phyloP scores from a whole-genome alignment of 2,888 invertebrate species.

The Pseudococcus jackbeardsleyi region DNA sequence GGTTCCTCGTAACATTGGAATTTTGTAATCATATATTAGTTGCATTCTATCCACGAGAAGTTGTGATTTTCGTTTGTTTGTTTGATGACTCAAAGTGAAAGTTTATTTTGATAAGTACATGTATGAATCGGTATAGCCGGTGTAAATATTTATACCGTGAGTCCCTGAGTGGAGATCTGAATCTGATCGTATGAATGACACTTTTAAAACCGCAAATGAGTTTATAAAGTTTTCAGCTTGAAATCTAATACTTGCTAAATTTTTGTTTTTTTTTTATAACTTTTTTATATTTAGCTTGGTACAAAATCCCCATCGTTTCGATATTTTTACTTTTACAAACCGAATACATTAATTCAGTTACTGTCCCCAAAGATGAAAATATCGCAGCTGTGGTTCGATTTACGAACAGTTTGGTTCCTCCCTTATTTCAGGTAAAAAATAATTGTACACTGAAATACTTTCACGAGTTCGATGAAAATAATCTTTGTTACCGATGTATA shows the following conservation, averaged over 20 bases:
- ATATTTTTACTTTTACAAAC: conserved; percentile 10
- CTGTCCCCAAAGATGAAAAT: conserved; percentile 58
- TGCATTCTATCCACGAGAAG: conserved; percentile 6
- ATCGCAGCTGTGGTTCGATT: conserved; percentile 66
- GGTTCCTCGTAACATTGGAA: conserved; percentile 26
- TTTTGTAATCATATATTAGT: conserved; percentile 11
- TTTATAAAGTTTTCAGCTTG: not conserved
- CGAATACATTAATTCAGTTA: not conserved
- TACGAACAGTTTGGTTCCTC: conserved; percentile 66
- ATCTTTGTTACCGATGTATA: not conserved
- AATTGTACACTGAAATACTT: not conserved
- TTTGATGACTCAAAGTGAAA: conserved; percentile 24
- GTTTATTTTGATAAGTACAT: not conserved
- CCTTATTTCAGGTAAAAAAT: conserved; percentile 65
- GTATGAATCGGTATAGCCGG: not conserved
- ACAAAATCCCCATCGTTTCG: not conserved
- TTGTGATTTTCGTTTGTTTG: conserved; percentile 42
- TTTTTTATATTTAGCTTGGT: not conserved
- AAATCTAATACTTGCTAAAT: not conserved
- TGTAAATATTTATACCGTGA: not conserved
- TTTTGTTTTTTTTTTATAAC: not conserved
- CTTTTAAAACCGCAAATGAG: not conserved
- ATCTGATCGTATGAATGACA: not conserved
- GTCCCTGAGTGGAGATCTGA: not conserved
- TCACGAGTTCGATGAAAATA: not conserved